Evolutionary conservation across 2,888 invertebrate genomes (phyloP).

Genomic region (Glaucopsyche alexis): DNA sequence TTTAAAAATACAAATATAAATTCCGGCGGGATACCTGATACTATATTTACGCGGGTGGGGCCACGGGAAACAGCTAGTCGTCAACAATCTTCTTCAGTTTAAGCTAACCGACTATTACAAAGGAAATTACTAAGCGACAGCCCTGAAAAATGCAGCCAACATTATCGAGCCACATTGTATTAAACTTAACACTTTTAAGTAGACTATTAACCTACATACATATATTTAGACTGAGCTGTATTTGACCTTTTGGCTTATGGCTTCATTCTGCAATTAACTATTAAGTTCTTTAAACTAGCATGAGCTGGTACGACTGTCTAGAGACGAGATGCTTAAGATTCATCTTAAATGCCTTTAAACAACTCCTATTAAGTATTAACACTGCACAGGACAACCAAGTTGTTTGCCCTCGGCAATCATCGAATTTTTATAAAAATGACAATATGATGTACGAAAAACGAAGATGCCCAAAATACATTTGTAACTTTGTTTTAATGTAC

Average conservation of each 20-base stretch:
- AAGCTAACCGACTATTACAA: background rate
- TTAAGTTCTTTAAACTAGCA: background rate
- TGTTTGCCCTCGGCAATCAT: too few species aligned
- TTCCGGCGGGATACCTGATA: too few species aligned
- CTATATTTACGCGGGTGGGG: too few species aligned
- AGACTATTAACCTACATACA: slow-evolving; percentile 20
- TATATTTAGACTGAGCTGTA: slow-evolving; percentile 15
- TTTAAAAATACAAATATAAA: too few species aligned
- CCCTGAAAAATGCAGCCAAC: slow-evolving; percentile 9
- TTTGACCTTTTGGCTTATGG: slow-evolving; percentile 15
- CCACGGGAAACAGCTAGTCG: too few species aligned
- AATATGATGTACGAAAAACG: too few species aligned
- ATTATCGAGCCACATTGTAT: slow-evolving; percentile 23
- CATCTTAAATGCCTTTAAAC: background rate
- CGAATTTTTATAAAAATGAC: too few species aligned
- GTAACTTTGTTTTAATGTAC: too few species aligned
- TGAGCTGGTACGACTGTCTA: background rate
- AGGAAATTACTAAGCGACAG: background rate
- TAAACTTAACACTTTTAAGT: slow-evolving; percentile 21
- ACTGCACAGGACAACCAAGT: too few species aligned
- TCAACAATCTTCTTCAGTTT: background rate
- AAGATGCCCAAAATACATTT: too few species aligned
- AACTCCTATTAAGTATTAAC: background rate
- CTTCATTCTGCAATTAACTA: slow-evolving; percentile 13
- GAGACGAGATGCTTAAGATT: background rate